Conservation (phyloP, 2,888 invertebrate genomes). For the Hylaea fasciaria region DNA sequence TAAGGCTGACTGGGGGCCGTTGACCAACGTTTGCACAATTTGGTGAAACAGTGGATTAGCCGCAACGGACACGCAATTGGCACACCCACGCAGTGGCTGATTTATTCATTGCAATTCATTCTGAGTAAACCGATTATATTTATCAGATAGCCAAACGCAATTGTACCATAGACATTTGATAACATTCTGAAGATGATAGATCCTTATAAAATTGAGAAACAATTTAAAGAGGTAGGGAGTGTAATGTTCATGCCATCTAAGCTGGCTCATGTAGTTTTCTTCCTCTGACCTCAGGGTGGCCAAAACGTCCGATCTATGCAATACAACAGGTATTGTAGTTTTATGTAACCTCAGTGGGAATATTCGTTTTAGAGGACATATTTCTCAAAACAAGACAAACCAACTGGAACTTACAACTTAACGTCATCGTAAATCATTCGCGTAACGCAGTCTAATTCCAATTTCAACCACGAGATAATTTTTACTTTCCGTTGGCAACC, state of each 20-base stretch:
- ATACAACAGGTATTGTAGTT: too few species aligned
- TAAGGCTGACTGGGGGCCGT: constrained; percentile 43
- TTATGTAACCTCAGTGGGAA: too few species aligned
- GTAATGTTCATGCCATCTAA: too few species aligned
- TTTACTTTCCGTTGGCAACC: constrained; percentile 44
- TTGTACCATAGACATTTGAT: background rate
- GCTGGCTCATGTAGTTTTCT: too few species aligned
- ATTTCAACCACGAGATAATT: constrained; percentile 37
- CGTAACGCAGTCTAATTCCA: constrained; percentile 26
- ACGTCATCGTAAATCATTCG: constrained; percentile 16
- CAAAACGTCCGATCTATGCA: too few species aligned
- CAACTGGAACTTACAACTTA: background rate
- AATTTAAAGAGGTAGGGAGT: too few species aligned
- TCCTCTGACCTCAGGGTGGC: too few species aligned
- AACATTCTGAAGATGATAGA: background rate
- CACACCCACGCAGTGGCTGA: constrained; percentile 43
- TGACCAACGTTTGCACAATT: constrained; percentile 74
- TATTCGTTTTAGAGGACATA: too few species aligned
- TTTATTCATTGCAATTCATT: constrained; percentile 8
- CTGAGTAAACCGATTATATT: constrained; percentile 1
- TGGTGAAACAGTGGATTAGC: constrained; percentile 70
- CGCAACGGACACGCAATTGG: constrained; percentile 59
- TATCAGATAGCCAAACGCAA: constrained; percentile 1
- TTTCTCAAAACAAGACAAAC: too few species aligned
- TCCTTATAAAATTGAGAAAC: background rate